Conservation (phyloP, 1,140 invertebrate genomes). For the Psilanteris sp. region DNA sequence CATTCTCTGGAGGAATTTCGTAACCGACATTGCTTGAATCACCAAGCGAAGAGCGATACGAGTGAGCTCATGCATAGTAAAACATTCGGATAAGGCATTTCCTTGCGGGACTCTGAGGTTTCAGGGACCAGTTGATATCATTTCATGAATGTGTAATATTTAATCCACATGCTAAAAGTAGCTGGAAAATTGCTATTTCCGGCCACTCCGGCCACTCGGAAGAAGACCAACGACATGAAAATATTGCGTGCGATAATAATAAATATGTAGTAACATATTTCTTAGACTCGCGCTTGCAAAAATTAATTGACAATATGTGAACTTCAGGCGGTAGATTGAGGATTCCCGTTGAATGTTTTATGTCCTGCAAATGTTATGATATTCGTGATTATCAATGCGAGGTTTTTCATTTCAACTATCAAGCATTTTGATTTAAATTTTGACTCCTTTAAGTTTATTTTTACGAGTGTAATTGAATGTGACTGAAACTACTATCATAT, state of each 20-base stretch:
- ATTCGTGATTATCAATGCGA: too few species aligned
- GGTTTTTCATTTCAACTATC: too few species aligned
- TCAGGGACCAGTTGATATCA: conserved; percentile 58
- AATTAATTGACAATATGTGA: too few species aligned
- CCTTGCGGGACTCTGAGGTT: conserved; percentile 59
- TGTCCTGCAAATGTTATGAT: too few species aligned
- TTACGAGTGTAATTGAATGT: too few species aligned
- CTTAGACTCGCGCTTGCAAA: too few species aligned
- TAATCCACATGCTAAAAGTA: conserved; percentile 60
- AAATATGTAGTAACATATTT: conserved; percentile 7
- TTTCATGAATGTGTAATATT: conserved; percentile 65
- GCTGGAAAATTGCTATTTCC: conserved; percentile 45
- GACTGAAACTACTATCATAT: too few species aligned
- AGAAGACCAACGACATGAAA: conserved; percentile 24
- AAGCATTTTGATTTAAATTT: too few species aligned
- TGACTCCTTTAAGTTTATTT: too few species aligned
- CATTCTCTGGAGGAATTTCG: conserved; percentile 51
- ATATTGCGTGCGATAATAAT: conserved; percentile 33
- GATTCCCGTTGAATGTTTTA: too few species aligned
- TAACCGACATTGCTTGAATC: conserved; percentile 59
- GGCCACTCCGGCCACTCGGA: conserved; percentile 4
- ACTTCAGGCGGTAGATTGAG: too few species aligned
- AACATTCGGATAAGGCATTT: conserved; percentile 56
- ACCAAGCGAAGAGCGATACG: conserved; percentile 57
- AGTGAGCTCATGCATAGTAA: conserved; percentile 64